Evolutionary conservation across 2,113 vertebrate genomes (phyloP), one percentile per base, ranked within the genome.

Genomic region (Lanius collurio): DNA sequence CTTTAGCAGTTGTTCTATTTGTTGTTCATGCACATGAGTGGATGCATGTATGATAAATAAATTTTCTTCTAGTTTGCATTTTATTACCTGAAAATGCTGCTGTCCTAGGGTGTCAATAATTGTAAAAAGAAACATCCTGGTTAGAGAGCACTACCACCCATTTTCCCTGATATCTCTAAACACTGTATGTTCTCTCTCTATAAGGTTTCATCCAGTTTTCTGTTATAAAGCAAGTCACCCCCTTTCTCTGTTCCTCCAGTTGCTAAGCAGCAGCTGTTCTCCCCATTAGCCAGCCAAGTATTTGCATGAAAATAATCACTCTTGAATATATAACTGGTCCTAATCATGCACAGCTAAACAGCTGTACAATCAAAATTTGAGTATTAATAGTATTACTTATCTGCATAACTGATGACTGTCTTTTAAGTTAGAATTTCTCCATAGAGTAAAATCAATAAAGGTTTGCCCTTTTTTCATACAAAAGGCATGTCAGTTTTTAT

Each of bases 221-320:
- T 96, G 44, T n/a, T 88, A 31, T 7, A 77, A 86, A 90, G 88
- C 83, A 70, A 94, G 88, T 91, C 92, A 88, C 88, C 95, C 93
- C 76, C 39, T 94, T 95, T 86, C 86, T 83, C 86, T 88, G 50
- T 73, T 96, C 83, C 56, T 93, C 42, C 89, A 83, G 96, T 97
- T 97, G 95, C 96, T 96, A 93, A 95, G 96, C 96, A 96, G 96
- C 95, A 96, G 92, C 95, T 96, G 83, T 94, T 96, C 85, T 95
- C 90, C 88, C 90, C 86, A 89, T 89, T 94, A 97, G 83, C 86
- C 73, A 96, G 86, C 56, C 71, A 90, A 50, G 15, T 89, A 96
- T 95, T 96, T 95, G 91, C 91, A 95, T 97, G 93, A 96, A 93
- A 96, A 95, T 93, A 97, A 93, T 94, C 80, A 93, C 84, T 82